A percentile compares a stretch with the other conserved stretches of the same genome.
Evolutionary conservation across 2,113 vertebrate genomes (phyloP).

Genomic region (Xiphorhynchus elegans): DNA sequence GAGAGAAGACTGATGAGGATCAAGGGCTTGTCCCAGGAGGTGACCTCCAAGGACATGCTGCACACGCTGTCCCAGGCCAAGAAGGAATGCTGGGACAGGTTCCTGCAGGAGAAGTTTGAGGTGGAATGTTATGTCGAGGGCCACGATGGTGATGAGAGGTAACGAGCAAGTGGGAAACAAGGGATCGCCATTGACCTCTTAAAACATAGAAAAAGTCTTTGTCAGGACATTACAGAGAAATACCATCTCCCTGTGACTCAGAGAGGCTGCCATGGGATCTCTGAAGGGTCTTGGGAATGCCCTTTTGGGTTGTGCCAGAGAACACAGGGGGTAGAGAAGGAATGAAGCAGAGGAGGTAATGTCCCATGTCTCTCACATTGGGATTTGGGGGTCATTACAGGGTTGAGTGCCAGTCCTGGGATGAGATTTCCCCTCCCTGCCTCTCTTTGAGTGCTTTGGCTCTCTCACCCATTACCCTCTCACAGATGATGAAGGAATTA

Average conservation of each 20-base stretch:
- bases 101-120: constrained; percentile 90
- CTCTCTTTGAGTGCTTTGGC: not conserved
- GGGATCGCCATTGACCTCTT: not conserved
- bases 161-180: not conserved
- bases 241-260: accelerated
- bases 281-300: not conserved
- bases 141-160: constrained; percentile 89
- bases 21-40: constrained; percentile 89
- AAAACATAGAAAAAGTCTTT: not conserved
- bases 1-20: constrained; percentile 92
- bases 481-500: not conserved
- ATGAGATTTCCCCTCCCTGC: not conserved
- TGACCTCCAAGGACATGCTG: constrained; percentile 96
- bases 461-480: not conserved
- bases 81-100: constrained; percentile 97
- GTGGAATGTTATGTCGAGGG: constrained; percentile 86
- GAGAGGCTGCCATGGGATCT: not conserved
- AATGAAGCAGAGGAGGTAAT: not conserved
- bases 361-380: not conserved
- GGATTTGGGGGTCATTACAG: not conserved
- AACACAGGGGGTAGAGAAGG: accelerated
- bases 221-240: not conserved
- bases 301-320: accelerated
- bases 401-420: not conserved
- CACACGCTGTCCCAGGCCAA: constrained; percentile 91